Base-by-base conservation (phyloP, 2,797 vertebrate species). In the Phoebastria nigripes region DNA sequence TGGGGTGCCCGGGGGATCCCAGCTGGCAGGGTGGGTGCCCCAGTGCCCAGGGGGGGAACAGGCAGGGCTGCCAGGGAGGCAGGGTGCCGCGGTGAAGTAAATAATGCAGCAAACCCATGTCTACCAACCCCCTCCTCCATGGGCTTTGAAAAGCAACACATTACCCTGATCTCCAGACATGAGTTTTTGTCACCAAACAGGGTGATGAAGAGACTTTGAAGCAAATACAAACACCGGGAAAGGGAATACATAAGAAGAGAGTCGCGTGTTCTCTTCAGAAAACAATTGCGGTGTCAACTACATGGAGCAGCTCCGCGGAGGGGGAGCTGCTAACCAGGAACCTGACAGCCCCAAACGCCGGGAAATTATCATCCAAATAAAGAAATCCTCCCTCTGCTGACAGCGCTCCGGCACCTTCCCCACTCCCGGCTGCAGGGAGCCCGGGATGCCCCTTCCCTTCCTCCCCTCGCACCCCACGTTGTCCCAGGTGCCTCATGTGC, bases 101-200 rank as follows among this genome's bases (percentile, higher is more conserved):
- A 95, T 95, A 94, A 96, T 91, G 92, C 93, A 96, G 93, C 84
- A 95, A 89, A 90, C 47, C 51, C 66, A 2, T 65, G 91, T 87
- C 94, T 96, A 44, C 94, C 88, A 90, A 69, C 81, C 88, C 88
- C 95, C 90, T 89, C 90, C 84, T 92, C 90, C 81, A 18, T 4
- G 1, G n/a, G 88, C 94, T 96, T 97, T 96, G 96, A 97, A 96
- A 83, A 94, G 96, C 93, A 96, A 97, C 96, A 96, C 91, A 95
- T 96, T 96, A 95, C 90, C 91, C 95, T 94, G 96, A 96, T 94
- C 95, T 94, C 85, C 86, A 97, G 94, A 97, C 94, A 96, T 93
- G 95, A 92, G 89, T 97, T 97, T 96, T 95, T 95, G 95, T 96
- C 95, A 95, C 95, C 96, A 95, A 97, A 93, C 94, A 96, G 94